Base-by-base conservation (phyloP, 2,113 vertebrate species). In the Microcebus ravelobensis region DNA sequence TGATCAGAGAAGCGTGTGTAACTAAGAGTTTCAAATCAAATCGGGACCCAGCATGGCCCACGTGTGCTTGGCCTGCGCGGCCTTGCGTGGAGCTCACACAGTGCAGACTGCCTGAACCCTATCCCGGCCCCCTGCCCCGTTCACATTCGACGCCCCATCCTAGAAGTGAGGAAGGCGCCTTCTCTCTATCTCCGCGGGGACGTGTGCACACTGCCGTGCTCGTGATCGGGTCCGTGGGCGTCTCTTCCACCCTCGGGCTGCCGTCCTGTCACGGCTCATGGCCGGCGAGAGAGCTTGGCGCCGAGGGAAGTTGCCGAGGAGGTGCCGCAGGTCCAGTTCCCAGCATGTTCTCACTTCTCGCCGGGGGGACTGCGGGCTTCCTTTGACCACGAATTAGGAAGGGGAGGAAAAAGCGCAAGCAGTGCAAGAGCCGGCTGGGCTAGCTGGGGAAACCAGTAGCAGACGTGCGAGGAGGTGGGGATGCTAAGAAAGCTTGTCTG, bases 1-100 rank as follows among this genome's bases (percentile, higher is more conserved):
- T 67, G 52, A 1, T 81, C 39, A 57, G 91, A 96, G n/a, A 57
- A 73, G 79, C 90, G 57, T 42, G 8, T 8, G 59, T 15, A 25
- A 36, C n/a, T 52, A 17, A 82, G 71, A n/a, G 74, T 79, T 95
- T 97, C 34, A 76, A 86, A 61, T 96, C 95, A 96, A 93, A 95
- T 23, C 71, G 61, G 71, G 92, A 87, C 91, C 76, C 55, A 84
- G 0, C 0, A 6, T 0, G 0, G 8, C 94, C 97, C 95, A 25
- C 57, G 23, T 36, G 15, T 93, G 63, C 76, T 95, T 70, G 81
- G 76, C 63, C 82, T 82, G 42, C 71, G 65, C 80, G n/a, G 84
- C 91, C 80, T 77, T 79, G 74, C 39, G 5, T 71, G 76, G 76
- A 94, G 79, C 80, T 63, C 34, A 18, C 63, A 11, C 63, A 1